Evolutionary conservation across 2,888 invertebrate species (phyloP), one percentile per base, ranked within the genome.

Genomic region (Dendrolimus pini): DNA sequence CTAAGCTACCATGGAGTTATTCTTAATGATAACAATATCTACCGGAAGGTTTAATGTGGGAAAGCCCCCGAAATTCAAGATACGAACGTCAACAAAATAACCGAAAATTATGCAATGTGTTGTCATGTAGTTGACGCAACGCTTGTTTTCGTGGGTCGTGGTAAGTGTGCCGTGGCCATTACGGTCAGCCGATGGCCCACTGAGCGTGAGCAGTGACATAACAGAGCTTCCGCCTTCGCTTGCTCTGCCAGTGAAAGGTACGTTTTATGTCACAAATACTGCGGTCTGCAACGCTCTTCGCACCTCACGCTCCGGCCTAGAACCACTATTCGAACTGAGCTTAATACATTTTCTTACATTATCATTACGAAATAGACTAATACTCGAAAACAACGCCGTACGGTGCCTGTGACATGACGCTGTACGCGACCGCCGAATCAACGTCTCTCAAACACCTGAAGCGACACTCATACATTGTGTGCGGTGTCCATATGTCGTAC

Each of bases 151-250:
- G 83, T 83, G 80, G 83, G 82, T 84, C 85, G 85, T 75, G 78
- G 81, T 85, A 89, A 90, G 87, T 89, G 79, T 89, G 89, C 78
- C 89, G 83, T 74, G 68, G 75, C 74, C 80, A 88, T 87, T 82
- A 78, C 88, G 88, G 87, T 86, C 87, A 85, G 78, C 76, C 77
- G 82, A 80, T 89, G 89, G 81, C 88, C 88, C 83, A 88, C 77
- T 85, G 78, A 72, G 77, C 71, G 67, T 61, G 63, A 60, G 65
- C 75, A 64, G 69, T 89, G 88, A 89, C 85, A 86, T 89, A 89
- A 89, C 81, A 57, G 71, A 77, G 85, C 87, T 88, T 88, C 87
- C 89, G 86, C 85, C 78, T 81, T 72, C 75, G 72, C 71, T 71
- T 65, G 73, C 65, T 61, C 12, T 57, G 55, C 60, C 71, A 77